A percentile compares a stretch with the other conserved stretches of the same genome.
These are phyloP conservation scores for Crocuta crocuta DNA, from an alignment of 2,113 vertebrate genomes.

Conservation along the genomic window DNA sequence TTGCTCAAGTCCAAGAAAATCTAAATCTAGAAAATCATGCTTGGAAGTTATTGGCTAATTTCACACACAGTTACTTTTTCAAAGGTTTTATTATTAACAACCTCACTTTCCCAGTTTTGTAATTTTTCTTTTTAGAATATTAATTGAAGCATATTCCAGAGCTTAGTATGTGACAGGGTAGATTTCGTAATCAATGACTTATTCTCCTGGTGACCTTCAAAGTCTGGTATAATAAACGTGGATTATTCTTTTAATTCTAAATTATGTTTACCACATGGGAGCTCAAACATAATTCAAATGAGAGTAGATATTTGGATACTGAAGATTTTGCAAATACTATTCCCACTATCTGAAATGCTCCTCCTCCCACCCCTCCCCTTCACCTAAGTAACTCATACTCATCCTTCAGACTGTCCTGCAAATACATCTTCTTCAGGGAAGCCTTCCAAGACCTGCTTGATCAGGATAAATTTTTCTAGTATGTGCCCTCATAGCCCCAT, in stretches of 20 bases:
- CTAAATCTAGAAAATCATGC: slow-evolving; percentile 17
- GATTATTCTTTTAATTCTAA: not conserved
- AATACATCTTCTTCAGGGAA: not conserved
- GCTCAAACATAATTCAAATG: not conserved
- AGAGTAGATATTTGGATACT: not conserved
- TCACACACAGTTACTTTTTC: not conserved
- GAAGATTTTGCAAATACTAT: not conserved
- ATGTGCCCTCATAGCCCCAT: not conserved
- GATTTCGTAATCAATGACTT: not conserved
- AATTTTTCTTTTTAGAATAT: not conserved
- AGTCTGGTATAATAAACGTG: not conserved
- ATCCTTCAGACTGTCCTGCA: not conserved
- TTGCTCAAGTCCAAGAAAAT: not conserved
- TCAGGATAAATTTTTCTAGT: not conserved
- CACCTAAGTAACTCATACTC: not conserved
- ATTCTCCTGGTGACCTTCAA: not conserved
- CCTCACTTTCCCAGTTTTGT: not conserved
- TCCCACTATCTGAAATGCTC: not conserved
- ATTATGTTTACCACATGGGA: not conserved
- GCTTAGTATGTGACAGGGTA: not conserved
- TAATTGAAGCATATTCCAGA: not conserved
- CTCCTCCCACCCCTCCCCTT: not conserved
- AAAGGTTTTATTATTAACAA: slow-evolving; percentile 26
- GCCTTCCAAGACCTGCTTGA: not conserved
- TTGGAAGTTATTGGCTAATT: not conserved